Percentiles rank a stretch among this genome's conserved stretches.
These are phyloP conservation scores for Tigriopus japonicus DNA, from an alignment of 1,140 invertebrate species.

Conservation along the genomic window DNA sequence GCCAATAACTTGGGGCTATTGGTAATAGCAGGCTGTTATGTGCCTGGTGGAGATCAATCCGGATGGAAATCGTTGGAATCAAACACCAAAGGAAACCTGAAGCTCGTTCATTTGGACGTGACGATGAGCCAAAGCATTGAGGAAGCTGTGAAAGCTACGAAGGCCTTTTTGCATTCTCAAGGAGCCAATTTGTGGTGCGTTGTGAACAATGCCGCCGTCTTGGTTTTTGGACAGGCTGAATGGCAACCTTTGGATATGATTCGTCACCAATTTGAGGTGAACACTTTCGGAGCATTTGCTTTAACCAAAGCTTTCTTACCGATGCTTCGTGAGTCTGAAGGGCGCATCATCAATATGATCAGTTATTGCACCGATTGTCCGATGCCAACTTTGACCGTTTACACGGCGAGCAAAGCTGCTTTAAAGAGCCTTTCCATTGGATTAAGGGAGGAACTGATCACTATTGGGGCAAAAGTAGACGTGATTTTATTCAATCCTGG, in stretches of 20 bases:
- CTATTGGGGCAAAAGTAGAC: neutral
- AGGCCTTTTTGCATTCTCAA: neutral
- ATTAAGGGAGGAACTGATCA: neutral
- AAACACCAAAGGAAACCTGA: neutral
- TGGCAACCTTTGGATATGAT: constrained; percentile 3
- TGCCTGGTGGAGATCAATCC: neutral
- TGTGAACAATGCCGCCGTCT: constrained; percentile 12
- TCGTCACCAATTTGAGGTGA: constrained; percentile 1
- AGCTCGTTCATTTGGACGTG: constrained; percentile 1
- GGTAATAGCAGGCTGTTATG: neutral
- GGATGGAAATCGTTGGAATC: neutral
- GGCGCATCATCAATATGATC: neutral
- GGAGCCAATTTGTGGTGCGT: neutral
- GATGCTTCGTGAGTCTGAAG: neutral
- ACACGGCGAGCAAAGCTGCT: constrained; percentile 10
- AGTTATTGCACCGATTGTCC: constrained; percentile 15
- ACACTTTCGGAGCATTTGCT: neutral
- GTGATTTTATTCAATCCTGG: constrained; percentile 12
- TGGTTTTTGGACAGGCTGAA: constrained; percentile 9
- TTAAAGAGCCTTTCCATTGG: constrained; percentile 4
- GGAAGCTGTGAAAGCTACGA: neutral
- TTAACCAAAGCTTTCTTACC: neutral
- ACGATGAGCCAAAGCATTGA: constrained; percentile 1
- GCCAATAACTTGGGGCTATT: neutral
- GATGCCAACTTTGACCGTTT: constrained; percentile 2